A percentile compares a stretch with the other conserved stretches of the same genome.
Evolutionary conservation across 2,113 vertebrate genomes (phyloP).

Genomic region (Progne subis): DNA sequence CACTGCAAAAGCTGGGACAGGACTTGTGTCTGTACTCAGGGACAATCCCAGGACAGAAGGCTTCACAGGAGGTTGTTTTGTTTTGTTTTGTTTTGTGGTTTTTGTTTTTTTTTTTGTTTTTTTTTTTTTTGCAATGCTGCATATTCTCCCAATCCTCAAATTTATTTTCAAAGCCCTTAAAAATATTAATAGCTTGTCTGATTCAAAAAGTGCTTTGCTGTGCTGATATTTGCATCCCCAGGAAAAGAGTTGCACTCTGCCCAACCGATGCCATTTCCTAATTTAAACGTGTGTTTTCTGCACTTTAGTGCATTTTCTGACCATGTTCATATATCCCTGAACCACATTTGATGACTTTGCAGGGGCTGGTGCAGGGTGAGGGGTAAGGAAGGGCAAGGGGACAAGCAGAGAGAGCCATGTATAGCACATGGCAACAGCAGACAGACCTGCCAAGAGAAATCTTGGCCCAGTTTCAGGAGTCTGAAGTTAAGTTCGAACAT

Average conservation of each 20-base stretch:
- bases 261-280: background rate
- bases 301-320: background rate
- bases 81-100: background rate
- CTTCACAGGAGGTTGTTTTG: background rate
- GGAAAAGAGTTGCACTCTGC: background rate
- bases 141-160: background rate
- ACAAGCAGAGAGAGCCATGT: fast-evolving
- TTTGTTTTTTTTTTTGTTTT: background rate
- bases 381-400: background rate
- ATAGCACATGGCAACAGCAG: background rate
- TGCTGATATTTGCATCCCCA: background rate
- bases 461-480: background rate
- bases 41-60: background rate
- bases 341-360: background rate
- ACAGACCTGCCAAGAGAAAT: background rate
- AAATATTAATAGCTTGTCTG: constrained; percentile 9
- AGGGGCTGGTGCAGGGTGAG: background rate
- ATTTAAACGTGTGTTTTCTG: background rate
- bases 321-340: background rate
- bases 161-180: background rate
- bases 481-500: background rate
- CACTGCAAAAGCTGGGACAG: background rate
- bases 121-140: background rate
- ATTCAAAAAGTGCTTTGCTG: background rate
- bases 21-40: background rate